phyloP scores from a whole-genome alignment of 2,113 vertebrate genomes.

The Platichthys stellatus region DNA sequence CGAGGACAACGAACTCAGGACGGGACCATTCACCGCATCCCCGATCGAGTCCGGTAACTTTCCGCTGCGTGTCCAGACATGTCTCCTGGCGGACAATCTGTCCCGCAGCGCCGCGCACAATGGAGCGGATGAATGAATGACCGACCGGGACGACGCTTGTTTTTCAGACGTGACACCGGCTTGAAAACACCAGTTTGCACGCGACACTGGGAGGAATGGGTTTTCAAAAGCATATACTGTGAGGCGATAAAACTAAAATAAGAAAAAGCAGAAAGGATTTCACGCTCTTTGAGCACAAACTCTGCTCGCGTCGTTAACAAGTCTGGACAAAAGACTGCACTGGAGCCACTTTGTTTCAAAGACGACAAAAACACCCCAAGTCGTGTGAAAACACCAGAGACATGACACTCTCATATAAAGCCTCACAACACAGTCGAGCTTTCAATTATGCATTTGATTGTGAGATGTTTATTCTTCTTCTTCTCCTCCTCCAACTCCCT shows the following conservation, averaged over 20 bases:
- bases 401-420: not conserved
- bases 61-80: constrained; percentile 71
- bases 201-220: not conserved
- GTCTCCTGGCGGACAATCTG: constrained; percentile 45
- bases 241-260: too few species aligned
- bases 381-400: not conserved
- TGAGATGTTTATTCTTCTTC: not conserved
- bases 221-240: not conserved
- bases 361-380: not conserved
- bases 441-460: not conserved
- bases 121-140: constrained; percentile 62
- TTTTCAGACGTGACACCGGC: constrained; percentile 21
- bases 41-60: constrained; percentile 53
- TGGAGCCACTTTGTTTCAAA: constrained; percentile 63
- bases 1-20: not conserved
- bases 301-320: constrained; percentile 65
- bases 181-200: not conserved
- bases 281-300: constrained; percentile 20
- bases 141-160: not conserved
- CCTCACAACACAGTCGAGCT: not conserved
- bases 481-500: not conserved
- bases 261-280: not conserved
- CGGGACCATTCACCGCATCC: not conserved
- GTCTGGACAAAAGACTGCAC: constrained; percentile 76
- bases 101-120: constrained; percentile 45